A percentile compares a stretch with the other conserved stretches of the same genome.
Conservation (phyloP, 2,888 invertebrate genomes). For the Operophtera brumata region DNA sequence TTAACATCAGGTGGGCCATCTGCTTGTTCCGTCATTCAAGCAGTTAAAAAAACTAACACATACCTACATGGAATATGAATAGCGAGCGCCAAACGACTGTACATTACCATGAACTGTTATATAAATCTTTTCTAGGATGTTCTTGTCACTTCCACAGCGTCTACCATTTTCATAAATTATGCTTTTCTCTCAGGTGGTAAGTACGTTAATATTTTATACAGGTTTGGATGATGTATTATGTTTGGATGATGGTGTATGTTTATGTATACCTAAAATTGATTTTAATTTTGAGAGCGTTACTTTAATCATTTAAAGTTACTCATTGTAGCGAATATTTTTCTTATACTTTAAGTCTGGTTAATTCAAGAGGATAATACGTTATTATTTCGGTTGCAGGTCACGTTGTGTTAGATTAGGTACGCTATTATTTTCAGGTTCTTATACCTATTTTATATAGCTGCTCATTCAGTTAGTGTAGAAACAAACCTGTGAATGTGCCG, state of each 20-base stretch:
- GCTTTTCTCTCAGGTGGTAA: constrained; percentile 7
- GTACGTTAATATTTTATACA: background rate
- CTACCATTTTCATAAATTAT: constrained; percentile 17
- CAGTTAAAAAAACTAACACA: background rate
- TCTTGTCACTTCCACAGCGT: constrained; percentile 13
- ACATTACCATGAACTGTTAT: constrained; percentile 6
- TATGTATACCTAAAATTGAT: background rate
- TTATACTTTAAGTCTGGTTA: too few relatives aligned
- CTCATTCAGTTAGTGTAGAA: background rate
- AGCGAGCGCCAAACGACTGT: constrained; percentile 2
- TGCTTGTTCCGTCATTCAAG: too few relatives aligned
- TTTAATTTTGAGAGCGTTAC: background rate
- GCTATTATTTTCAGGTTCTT: too few relatives aligned
- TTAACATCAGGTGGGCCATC: too few relatives aligned
- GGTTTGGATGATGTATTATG: background rate
- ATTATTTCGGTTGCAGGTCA: too few relatives aligned
- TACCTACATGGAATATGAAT: constrained; percentile 10
- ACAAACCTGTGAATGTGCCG: constrained; percentile 73
- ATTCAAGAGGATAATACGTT: too few relatives aligned
- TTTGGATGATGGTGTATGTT: too few relatives aligned
- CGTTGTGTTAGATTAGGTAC: too few relatives aligned
- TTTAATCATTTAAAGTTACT: too few relatives aligned
- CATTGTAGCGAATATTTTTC: too few relatives aligned
- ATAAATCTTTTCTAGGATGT: constrained; percentile 18
- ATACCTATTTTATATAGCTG: too few relatives aligned